A percentile compares a stretch with the other conserved stretches of the same genome.
phyloP scores from a whole-genome alignment of 2,113 vertebrate genomes.

The Mustela nigripes region DNA sequence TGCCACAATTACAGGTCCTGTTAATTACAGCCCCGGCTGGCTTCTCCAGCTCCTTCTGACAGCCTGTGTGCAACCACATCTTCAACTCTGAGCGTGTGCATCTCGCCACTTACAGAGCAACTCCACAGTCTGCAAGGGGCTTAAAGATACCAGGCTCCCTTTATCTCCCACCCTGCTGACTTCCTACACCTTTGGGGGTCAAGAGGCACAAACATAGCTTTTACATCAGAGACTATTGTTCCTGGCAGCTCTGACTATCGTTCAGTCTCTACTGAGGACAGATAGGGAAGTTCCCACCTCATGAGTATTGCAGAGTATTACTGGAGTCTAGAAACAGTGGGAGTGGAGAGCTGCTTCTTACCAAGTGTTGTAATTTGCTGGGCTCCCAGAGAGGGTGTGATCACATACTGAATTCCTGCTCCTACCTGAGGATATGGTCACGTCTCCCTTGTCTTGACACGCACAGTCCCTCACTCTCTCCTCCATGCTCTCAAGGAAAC shows the following conservation, averaged over 20 bases:
- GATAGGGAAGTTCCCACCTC: not conserved
- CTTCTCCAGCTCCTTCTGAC: constrained; percentile 60
- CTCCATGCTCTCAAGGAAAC: not conserved
- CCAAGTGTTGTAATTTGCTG: not conserved
- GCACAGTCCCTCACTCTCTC: not conserved
- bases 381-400: fast-evolving
- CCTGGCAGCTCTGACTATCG: not conserved
- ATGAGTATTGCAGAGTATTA: no score
- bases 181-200: not conserved
- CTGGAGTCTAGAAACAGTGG: not conserved
- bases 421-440: not conserved
- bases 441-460: not conserved
- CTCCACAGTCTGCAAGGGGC: not conserved
- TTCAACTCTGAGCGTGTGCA: not conserved
- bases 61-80: not conserved
- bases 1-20: constrained; percentile 78
- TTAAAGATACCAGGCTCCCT: not conserved
- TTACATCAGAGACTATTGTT: not conserved
- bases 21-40: constrained; percentile 72
- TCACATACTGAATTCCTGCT: not conserved
- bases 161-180: not conserved
- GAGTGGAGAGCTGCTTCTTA: not conserved
- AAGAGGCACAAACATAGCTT: not conserved
- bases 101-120: not conserved
- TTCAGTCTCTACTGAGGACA: not conserved